phyloP scores from a whole-genome alignment of 92 coral and sea anemone species.

The Palythoa grandis region DNA sequence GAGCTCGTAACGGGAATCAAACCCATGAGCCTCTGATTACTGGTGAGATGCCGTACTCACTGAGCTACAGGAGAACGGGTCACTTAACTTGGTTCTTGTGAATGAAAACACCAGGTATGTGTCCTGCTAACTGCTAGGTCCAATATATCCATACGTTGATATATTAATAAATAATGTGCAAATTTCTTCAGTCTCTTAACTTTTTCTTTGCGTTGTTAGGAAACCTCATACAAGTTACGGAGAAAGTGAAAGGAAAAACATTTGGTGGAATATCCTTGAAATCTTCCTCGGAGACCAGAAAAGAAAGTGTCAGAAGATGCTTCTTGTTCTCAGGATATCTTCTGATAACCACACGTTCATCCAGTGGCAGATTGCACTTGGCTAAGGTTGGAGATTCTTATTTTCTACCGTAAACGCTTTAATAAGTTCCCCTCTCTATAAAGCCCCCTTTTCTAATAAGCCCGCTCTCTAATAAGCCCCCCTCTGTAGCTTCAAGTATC shows the following conservation, averaged over 20 bases:
- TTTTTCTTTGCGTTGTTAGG: slow-evolving; percentile 55
- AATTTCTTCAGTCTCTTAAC: background rate
- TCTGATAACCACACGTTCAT: slow-evolving; percentile 89
- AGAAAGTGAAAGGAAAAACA: slow-evolving; percentile 82
- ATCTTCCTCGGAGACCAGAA: slow-evolving; percentile 80
- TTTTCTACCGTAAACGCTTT: background rate
- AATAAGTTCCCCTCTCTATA: too few relatives aligned
- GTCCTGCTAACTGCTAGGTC: too few relatives aligned
- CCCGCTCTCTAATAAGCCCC: too few relatives aligned
- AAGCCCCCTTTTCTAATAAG: too few relatives aligned
- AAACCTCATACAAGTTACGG: slow-evolving; percentile 89
- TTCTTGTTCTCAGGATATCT: slow-evolving; percentile 91
- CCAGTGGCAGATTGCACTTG: slow-evolving; percentile 94
- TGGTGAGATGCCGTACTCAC: too few relatives aligned
- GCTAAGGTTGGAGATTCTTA: slow-evolving; percentile 64
- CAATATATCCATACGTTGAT: too few relatives aligned
- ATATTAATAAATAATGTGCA: background rate
- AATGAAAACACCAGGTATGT: too few relatives aligned
- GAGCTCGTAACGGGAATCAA: too few relatives aligned
- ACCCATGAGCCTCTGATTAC: too few relatives aligned
- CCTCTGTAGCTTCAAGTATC: too few relatives aligned
- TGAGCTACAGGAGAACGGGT: too few relatives aligned
- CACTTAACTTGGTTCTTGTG: too few relatives aligned
- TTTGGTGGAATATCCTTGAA: slow-evolving; percentile 92
- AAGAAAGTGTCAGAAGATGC: slow-evolving; percentile 89